These are phyloP conservation scores for Mohoua ochrocephala DNA, from an alignment of 2,113 vertebrate genomes.

Conservation along the genomic window DNA sequence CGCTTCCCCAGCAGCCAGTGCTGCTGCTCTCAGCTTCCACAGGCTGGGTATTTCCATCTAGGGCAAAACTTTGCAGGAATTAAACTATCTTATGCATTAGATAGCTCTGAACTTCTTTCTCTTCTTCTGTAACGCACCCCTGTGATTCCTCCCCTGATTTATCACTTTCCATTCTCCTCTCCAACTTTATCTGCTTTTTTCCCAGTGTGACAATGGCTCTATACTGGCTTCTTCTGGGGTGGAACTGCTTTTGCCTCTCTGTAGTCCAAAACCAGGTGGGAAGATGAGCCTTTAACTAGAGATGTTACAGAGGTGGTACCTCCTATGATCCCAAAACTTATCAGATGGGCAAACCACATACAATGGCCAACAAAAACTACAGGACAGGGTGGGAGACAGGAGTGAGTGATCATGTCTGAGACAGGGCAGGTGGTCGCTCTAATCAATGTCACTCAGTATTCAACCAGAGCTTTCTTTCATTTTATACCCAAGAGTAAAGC, in stretches of 20 bases:
- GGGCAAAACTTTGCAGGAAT: neutral
- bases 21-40: neutral
- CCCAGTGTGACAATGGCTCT: neutral
- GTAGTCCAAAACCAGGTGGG: neutral
- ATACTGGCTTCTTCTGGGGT: neutral
- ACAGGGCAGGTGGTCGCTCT: neutral
- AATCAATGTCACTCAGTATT: neutral
- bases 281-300: neutral
- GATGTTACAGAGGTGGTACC: neutral
- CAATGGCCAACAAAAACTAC: neutral
- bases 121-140: neutral
- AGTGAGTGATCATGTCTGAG: neutral
- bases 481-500: slow-evolving; percentile 27
- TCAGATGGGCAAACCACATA: neutral
- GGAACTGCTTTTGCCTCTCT: neutral
- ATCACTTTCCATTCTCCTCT: neutral
- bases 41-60: neutral
- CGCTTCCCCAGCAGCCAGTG: neutral
- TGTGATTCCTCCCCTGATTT: neutral
- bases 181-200: neutral
- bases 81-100: neutral
- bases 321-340: neutral
- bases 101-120: neutral
- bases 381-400: neutral
- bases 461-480: neutral